Evolutionary conservation across 30 jellyfish, hydroid and myxozoan genomes (phyloP).

Genomic region (Hydractinia echinata): DNA sequence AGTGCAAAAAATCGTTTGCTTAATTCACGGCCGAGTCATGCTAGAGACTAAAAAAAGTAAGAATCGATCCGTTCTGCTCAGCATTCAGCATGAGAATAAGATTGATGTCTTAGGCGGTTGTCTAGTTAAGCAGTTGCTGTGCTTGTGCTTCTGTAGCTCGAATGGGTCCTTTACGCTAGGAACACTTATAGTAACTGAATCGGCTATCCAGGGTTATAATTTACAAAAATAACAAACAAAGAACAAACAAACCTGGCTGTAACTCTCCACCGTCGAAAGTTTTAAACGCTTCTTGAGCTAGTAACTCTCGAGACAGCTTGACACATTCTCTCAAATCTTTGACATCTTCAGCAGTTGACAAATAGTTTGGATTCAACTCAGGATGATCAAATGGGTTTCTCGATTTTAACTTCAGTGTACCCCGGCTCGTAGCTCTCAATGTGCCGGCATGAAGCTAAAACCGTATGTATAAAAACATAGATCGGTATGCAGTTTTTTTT

Average conservation of each 20-base stretch:
- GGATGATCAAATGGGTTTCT: slow-evolving; percentile 68
- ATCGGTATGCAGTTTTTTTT: background rate
- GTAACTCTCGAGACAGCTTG: slow-evolving; percentile 62
- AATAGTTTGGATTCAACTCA: slow-evolving; percentile 63
- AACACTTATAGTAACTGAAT: too few species aligned
- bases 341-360: slow-evolving; percentile 70
- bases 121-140: too few species aligned
- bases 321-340: slow-evolving; percentile 77
- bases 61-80: too few species aligned
- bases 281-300: slow-evolving; percentile 78
- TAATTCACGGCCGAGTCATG: too few species aligned
- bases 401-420: slow-evolving; percentile 49
- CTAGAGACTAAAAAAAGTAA: background rate
- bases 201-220: too few species aligned
- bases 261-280: slow-evolving; percentile 70
- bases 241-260: slow-evolving; percentile 66
- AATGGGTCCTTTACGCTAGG: too few species aligned
- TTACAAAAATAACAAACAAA: background rate
- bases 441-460: slow-evolving; percentile 84
- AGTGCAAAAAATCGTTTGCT: too few species aligned
- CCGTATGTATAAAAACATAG: background rate
- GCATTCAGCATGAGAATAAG: too few species aligned
- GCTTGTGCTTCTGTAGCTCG: background rate
- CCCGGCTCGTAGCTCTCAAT: slow-evolving; percentile 79
- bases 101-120: too few species aligned